A percentile compares a stretch with the other conserved stretches of the same genome.
These are phyloP conservation scores for Drosophila recens DNA, from an alignment of 2,888 invertebrate genomes.

Conservation along the genomic window DNA sequence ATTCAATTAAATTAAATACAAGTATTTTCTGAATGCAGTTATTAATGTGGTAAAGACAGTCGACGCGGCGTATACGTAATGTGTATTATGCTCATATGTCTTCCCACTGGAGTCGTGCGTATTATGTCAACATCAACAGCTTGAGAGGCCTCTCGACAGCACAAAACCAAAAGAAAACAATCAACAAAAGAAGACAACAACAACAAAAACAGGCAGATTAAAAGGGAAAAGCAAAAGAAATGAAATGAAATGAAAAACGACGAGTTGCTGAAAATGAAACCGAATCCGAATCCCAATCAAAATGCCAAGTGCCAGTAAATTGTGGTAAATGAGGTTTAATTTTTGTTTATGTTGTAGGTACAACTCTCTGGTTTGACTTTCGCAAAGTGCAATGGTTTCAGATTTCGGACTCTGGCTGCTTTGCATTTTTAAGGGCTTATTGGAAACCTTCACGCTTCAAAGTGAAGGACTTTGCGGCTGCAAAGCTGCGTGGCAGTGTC, in stretches of 20 bases:
- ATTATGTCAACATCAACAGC: slow-evolving; percentile 65
- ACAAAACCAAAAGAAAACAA: slow-evolving; percentile 20
- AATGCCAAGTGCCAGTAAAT: slow-evolving; percentile 67
- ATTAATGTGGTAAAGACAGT: slow-evolving; percentile 2
- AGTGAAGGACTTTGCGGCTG: slow-evolving; percentile 76
- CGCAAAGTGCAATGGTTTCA: slow-evolving; percentile 59
- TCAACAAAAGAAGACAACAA: slow-evolving; percentile 2
- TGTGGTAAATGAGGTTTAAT: slow-evolving; percentile 65
- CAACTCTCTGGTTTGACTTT: slow-evolving; percentile 44
- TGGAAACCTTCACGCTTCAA: slow-evolving; percentile 76
- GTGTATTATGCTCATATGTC: slow-evolving; percentile 13
- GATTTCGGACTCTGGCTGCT: slow-evolving; percentile 11
- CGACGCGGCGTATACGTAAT: slow-evolving; percentile 51
- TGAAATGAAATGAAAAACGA: slow-evolving; percentile 36
- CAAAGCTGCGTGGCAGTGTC: slow-evolving; percentile 63
- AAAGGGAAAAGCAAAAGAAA: slow-evolving; percentile 25
- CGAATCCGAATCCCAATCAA: slow-evolving; percentile 58
- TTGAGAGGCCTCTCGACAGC: slow-evolving; percentile 41
- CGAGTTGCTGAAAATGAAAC: slow-evolving; percentile 64
- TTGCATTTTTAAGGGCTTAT: slow-evolving; percentile 57
- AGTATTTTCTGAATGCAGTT: slow-evolving; percentile 5
- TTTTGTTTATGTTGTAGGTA: not conserved
- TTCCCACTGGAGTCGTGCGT: slow-evolving; percentile 41
- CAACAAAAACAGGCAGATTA: slow-evolving; percentile 12
- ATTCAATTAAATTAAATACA: not conserved